These are phyloP conservation scores for Caenorhabditis sinica DNA, from an alignment of 2,888 invertebrate genomes.

Conservation along the genomic window DNA sequence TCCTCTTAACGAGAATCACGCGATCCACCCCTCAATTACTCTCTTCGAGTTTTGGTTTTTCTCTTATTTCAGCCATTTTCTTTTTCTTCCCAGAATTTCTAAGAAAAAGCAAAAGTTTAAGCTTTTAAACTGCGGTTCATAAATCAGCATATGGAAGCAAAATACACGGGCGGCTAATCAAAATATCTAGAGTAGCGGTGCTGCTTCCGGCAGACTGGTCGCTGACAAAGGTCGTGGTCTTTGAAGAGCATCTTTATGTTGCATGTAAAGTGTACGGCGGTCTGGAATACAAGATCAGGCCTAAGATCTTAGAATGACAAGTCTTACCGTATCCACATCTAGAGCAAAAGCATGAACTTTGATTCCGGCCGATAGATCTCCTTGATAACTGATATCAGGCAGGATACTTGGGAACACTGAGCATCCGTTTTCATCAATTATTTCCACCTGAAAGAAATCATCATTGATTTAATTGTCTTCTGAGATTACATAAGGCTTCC, in stretches of 20 bases:
- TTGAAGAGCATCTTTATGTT: conserved; percentile 82
- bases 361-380: conserved; percentile 80
- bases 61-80: background rate
- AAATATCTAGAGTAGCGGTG: conserved; percentile 56
- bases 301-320: no score
- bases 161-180: background rate
- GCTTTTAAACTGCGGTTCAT: background rate
- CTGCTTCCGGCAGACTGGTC: conserved; percentile 74
- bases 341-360: conserved; percentile 80
- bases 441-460: conserved; percentile 77
- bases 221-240: conserved; percentile 77
- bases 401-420: conserved; percentile 79
- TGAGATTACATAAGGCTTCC: no score
- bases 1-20: no score
- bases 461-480: no score
- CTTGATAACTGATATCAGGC: conserved; percentile 79
- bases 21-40: no score
- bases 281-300: no score
- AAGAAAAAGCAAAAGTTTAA: background rate
- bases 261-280: conserved; percentile 82
- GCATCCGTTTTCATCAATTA: conserved; percentile 83
- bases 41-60: background rate
- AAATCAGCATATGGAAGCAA: background rate
- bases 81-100: no score
- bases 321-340: conserved; percentile 78